Base-by-base conservation (phyloP, 2,888 invertebrate species). In the Erebia aethiops region DNA sequence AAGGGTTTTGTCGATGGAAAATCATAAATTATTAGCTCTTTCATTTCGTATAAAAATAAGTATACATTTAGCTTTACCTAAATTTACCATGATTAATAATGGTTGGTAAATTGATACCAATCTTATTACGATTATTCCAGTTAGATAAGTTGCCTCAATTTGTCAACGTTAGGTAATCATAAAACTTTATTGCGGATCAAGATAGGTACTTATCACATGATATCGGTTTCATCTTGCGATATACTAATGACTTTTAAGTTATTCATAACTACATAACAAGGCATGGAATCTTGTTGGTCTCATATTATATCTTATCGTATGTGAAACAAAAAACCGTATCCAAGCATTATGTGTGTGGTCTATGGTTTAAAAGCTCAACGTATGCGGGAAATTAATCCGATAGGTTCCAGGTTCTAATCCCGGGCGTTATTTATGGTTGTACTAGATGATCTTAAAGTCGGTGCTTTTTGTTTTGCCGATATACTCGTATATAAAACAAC, bases 311-410 rank as follows among this genome's bases (percentile, higher is more conserved):
- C 60, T 60, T 41, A 16, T 10, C 43, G 41, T 58, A 2, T 13
- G 58, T 43, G 60, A 60, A 60, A 60, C 41, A 43, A 43, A 60
- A 43, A 11, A 41, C 41, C 60, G 43, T 60, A 60, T 60, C 41
- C 41, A 60, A 3, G 26, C 16, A 11, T 9, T 41, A 16, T 43
- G 14, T 16, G 41, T 26, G 60, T 60, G 60, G 60, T 60, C 35
- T 41, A 2, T 16, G 14, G 52, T 11, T 16, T 16, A 10, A 16
- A 52, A n/a, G 52, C 52, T 52, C 13, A 46, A 46, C 46, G 46
- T 46, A 11, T 46, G 3, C 10, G 11, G 13, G 2, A 13, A 11
- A 43, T 46, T 11, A 46, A 46, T 46, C 13, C 4, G 11, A 46
- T 13, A 46, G 46, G 46, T 11, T 4, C 13, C 13, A 11, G 46